Evolutionary conservation across 1,140 invertebrate species (phyloP).

Genomic region (Heterodera schachtii): DNA sequence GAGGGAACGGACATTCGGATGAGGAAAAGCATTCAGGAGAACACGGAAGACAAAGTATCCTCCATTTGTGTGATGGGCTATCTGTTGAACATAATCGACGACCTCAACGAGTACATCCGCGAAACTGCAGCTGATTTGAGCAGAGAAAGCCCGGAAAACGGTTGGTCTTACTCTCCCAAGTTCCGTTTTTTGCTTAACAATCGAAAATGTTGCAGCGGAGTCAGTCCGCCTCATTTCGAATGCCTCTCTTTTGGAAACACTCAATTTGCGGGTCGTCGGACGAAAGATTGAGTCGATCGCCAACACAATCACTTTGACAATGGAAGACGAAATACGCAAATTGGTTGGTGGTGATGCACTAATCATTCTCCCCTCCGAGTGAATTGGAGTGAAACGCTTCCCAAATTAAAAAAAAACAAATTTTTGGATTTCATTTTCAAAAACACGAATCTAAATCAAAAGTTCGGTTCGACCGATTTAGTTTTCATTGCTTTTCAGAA

Average conservation of each 20-base stretch:
- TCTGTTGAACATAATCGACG: constrained; percentile 49
- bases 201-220: constrained; percentile 5
- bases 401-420: neutral
- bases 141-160: too few species aligned
- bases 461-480: neutral
- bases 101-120: constrained; percentile 48
- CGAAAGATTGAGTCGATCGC: constrained; percentile 48
- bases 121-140: constrained; percentile 26
- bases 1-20: constrained; percentile 34
- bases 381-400: too few species aligned
- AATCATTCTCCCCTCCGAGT: too few species aligned
- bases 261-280: constrained; percentile 47
- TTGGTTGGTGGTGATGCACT: constrained; percentile 27
- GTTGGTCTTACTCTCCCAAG: neutral
- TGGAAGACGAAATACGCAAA: constrained; percentile 53
- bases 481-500: constrained; percentile 13
- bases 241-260: constrained; percentile 30
- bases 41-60: constrained; percentile 49
- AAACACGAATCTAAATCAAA: too few species aligned
- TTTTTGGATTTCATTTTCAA: neutral
- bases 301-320: constrained; percentile 48
- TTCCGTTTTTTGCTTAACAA: neutral
- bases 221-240: constrained; percentile 39
- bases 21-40: constrained; percentile 44
- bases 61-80: constrained; percentile 52